A percentile compares a stretch with the other conserved stretches of the same genome.
phyloP scores from a whole-genome alignment of 2,797 vertebrate species.

The Enteromius thamalakanensis region DNA sequence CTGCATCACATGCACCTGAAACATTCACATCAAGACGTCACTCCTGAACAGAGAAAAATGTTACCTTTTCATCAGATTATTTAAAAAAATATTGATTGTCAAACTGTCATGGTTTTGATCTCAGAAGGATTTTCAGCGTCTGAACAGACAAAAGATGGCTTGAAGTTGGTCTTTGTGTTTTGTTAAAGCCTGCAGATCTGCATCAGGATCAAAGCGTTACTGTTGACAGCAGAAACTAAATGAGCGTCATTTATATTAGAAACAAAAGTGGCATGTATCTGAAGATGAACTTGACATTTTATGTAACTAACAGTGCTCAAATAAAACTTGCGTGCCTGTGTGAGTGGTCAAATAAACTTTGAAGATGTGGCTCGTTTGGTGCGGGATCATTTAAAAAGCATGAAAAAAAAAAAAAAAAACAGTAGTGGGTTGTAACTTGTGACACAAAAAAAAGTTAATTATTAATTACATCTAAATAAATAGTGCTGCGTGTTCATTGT shows the following conservation, averaged over 20 bases:
- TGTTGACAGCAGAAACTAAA: background rate
- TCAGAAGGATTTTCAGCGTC: background rate
- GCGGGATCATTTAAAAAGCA: background rate
- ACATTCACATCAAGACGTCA: conserved; percentile 28
- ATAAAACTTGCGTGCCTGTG: background rate
- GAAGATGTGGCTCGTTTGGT: background rate
- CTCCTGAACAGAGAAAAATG: background rate
- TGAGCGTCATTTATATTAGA: background rate
- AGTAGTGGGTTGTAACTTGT: background rate
- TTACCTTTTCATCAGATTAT: background rate
- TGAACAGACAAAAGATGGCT: background rate
- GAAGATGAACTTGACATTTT: background rate
- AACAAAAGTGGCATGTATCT: conserved; percentile 7
- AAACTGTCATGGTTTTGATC: conserved; percentile 14
- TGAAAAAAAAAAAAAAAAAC: background rate
- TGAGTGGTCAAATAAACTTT: background rate
- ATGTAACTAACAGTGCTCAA: background rate
- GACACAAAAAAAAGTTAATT: background rate
- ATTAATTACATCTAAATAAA: no score
- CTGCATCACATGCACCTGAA: conserved; percentile 8
- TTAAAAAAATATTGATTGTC: conserved; percentile 18
- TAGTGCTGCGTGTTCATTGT: background rate
- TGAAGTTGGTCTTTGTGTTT: background rate
- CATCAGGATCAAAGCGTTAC: background rate
- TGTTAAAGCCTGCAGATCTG: conserved; percentile 5